Percentiles rank a stretch among this genome's conserved stretches.
Conservation (phyloP, 2,888 invertebrate species). For the Eristalis intricaria region DNA sequence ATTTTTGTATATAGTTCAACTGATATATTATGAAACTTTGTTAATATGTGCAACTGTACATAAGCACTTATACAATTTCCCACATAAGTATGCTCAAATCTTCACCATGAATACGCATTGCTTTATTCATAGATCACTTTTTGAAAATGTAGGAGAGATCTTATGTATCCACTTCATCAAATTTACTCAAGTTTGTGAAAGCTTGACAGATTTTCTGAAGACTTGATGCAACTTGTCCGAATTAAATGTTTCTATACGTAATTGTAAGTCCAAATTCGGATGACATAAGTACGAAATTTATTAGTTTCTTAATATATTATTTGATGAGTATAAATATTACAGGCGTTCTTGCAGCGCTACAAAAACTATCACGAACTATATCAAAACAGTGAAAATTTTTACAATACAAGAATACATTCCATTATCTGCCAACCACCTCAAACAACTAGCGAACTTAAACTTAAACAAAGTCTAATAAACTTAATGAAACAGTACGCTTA, state of each 20-base stretch:
- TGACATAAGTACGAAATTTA: not conserved
- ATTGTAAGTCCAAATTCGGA: no score
- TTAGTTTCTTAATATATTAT: not conserved
- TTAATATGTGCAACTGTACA: not conserved
- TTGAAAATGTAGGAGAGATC: no score
- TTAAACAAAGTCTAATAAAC: constrained; percentile 31
- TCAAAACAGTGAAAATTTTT: no score
- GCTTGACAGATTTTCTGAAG: no score
- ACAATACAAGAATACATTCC: not conserved
- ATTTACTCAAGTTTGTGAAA: not conserved
- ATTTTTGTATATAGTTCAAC: not conserved
- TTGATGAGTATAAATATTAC: not conserved
- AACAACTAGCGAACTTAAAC: not conserved
- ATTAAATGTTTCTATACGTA: no score
- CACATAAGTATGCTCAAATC: not conserved
- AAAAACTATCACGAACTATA: not conserved
- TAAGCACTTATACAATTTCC: not conserved
- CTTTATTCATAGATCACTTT: not conserved
- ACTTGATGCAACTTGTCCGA: no score
- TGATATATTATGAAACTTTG: not conserved
- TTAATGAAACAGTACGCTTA: constrained; percentile 31
- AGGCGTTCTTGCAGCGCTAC: not conserved
- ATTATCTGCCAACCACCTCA: constrained; percentile 20
- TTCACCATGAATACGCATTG: not conserved
- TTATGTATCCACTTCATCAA: no score